phyloP scores from a whole-genome alignment of 2,888 invertebrate genomes.

The Mythimna ferrago region DNA sequence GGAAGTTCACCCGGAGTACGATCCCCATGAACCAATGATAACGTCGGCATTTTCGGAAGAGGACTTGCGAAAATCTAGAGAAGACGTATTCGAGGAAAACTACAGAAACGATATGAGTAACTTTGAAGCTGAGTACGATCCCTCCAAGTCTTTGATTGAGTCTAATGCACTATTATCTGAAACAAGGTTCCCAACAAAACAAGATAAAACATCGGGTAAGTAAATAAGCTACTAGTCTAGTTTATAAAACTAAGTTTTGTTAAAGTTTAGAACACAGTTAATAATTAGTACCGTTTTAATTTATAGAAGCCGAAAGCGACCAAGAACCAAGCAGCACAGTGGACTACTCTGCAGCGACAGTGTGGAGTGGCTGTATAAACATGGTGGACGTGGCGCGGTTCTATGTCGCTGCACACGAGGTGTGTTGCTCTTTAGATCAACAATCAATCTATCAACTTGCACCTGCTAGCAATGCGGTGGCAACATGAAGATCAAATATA shows the following conservation, averaged over 20 bases:
- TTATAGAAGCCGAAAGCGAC: constrained; percentile 92
- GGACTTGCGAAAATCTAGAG: constrained; percentile 84
- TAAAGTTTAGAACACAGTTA: not conserved
- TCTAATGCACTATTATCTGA: constrained; percentile 73
- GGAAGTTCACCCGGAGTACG: constrained; percentile 86
- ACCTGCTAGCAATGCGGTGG: not conserved
- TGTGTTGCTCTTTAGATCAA: constrained; percentile 71
- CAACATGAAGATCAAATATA: not conserved
- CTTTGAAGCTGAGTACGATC: constrained; percentile 77
- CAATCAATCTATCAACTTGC: not conserved
- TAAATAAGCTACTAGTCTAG: not conserved
- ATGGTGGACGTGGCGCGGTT: constrained; percentile 98
- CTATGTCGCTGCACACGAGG: constrained; percentile 95
- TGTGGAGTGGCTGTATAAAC: constrained; percentile 96
- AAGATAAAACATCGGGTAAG: constrained; percentile 81
- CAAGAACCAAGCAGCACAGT: constrained; percentile 96
- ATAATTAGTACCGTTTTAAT: constrained; percentile 14
- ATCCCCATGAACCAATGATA: constrained; percentile 89
- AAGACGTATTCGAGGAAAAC: constrained; percentile 83
- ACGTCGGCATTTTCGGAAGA: constrained; percentile 88
- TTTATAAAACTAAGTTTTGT: not conserved
- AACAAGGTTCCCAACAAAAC: constrained; percentile 71
- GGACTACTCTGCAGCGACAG: constrained; percentile 85
- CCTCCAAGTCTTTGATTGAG: constrained; percentile 79
- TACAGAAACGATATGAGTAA: constrained; percentile 80